Evolutionary conservation across 2,797 vertebrate genomes (phyloP).

Genomic region (Anguilla pacifica): DNA sequence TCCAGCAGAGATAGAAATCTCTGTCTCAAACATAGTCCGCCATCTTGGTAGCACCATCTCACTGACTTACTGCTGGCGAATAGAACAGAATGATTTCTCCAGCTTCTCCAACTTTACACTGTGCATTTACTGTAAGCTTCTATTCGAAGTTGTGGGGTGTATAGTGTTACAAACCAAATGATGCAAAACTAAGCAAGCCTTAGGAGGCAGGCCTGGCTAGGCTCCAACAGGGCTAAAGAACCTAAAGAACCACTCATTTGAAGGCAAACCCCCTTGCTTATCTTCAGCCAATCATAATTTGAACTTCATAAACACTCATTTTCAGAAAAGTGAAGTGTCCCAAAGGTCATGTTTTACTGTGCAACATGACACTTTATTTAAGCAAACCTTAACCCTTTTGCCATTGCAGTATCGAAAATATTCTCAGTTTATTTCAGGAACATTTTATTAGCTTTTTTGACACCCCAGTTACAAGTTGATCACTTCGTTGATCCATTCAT

Average conservation of each 20-base stretch:
- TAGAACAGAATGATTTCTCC: not conserved
- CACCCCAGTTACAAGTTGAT: no score
- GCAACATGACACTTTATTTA: not conserved
- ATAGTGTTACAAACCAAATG: not conserved
- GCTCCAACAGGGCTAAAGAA: not conserved
- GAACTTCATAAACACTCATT: not conserved
- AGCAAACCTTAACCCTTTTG: not conserved
- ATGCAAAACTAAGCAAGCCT: not conserved
- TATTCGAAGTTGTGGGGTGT: not conserved
- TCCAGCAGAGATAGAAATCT: not conserved
- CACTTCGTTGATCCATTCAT: not conserved
- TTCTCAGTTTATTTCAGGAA: no score
- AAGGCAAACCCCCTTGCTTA: not conserved
- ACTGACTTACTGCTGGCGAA: not conserved
- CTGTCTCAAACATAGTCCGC: no score
- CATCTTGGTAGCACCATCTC: not conserved
- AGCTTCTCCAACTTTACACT: not conserved
- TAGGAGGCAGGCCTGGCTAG: not conserved
- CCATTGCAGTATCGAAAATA: not conserved
- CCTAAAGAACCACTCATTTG: not conserved
- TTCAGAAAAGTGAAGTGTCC: not conserved
- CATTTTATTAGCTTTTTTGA: no score
- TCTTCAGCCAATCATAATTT: not conserved
- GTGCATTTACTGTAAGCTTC: not conserved
- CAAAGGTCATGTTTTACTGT: not conserved